Conservation (phyloP, 2,888 invertebrate genomes). For the Deilephila porcellus region DNA sequence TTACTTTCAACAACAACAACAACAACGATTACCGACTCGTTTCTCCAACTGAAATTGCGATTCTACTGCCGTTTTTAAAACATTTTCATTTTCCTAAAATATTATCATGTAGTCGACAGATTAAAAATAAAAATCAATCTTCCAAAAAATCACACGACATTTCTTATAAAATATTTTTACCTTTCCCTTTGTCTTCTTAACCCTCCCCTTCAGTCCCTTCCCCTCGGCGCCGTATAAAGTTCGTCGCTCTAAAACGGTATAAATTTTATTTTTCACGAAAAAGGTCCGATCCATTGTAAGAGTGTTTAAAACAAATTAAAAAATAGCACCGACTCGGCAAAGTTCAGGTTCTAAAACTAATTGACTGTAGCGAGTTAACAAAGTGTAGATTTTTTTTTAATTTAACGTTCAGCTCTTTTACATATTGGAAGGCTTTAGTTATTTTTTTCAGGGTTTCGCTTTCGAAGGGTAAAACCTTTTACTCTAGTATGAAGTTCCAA, state of each 20-base stretch:
- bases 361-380: conserved; percentile 24
- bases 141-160: neutral
- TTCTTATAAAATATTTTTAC: neutral
- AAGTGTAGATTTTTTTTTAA: conserved; percentile 19
- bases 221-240: neutral
- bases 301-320: conserved; percentile 18
- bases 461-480: neutral
- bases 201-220: neutral
- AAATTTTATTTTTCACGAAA: neutral
- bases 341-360: conserved; percentile 15
- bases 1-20: too few relatives aligned
- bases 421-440: neutral
- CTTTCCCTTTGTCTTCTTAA: neutral
- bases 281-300: neutral
- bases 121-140: too few relatives aligned
- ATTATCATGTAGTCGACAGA: too few relatives aligned
- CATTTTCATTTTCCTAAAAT: too few relatives aligned
- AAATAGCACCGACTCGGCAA: conserved; percentile 9
- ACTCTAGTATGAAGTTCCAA: too few relatives aligned
- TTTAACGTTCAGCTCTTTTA: conserved; percentile 21
- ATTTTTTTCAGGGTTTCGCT: neutral
- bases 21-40: too few relatives aligned
- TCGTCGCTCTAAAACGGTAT: neutral
- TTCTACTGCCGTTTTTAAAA: too few relatives aligned
- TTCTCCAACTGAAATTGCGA: too few relatives aligned